Conservation (phyloP, 2,888 invertebrate species). For the Pardosa pseudoannulata region DNA sequence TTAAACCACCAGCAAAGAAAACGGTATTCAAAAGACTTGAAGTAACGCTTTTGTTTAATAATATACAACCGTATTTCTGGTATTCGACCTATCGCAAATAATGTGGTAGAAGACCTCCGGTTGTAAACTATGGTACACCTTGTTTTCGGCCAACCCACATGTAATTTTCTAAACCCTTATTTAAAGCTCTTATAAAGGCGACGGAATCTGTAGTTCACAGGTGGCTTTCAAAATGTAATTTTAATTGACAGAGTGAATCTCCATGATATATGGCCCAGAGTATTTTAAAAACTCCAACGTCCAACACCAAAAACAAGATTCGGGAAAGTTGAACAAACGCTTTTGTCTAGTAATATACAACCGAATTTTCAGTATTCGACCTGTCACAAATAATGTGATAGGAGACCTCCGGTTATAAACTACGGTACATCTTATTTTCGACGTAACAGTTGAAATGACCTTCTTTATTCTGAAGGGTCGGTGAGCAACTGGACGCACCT, state of each 20-base stretch:
- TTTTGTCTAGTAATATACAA: slow-evolving; percentile 9
- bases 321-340: no score
- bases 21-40: no score
- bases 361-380: background rate
- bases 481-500: slow-evolving; percentile 64
- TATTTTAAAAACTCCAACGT: no score
- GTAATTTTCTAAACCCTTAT: no score
- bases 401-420: slow-evolving; percentile 1
- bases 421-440: slow-evolving; percentile 8
- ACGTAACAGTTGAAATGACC: slow-evolving; percentile 68
- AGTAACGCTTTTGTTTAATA: background rate
- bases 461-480: slow-evolving; percentile 46
- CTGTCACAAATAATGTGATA: background rate
- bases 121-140: background rate
- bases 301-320: no score
- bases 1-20: background rate
- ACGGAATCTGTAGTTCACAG: no score
- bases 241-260: no score
- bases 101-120: background rate
- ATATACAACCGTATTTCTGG: slow-evolving; percentile 2
- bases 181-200: no score
- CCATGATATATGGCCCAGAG: no score
- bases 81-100: background rate
- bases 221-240: no score
- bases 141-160: slow-evolving; percentile 32